Evolutionary conservation across 2,888 invertebrate genomes (phyloP).

Genomic region (Smittia aterrima): DNA sequence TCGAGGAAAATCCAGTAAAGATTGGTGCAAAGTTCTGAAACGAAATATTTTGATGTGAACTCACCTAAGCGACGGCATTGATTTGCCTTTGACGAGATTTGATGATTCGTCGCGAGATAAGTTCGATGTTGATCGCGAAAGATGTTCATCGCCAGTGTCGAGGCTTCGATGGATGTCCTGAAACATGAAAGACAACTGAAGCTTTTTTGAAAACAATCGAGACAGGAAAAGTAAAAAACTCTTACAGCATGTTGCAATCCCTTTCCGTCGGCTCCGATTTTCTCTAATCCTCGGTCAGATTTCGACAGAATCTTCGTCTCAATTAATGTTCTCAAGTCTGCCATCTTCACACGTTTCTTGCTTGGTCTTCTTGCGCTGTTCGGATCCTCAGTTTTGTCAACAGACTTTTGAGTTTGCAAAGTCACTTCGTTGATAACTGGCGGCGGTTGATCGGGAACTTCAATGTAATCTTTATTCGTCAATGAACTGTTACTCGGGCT

Average conservation of each 20-base stretch:
- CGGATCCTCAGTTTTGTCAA: constrained; percentile 43
- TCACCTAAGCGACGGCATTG: constrained; percentile 94
- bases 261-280: constrained; percentile 75
- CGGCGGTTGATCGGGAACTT: constrained; percentile 70
- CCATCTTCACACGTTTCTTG: constrained; percentile 86
- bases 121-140: constrained; percentile 69
- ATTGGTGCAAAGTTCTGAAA: not conserved
- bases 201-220: constrained; percentile 3
- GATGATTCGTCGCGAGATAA: constrained; percentile 63
- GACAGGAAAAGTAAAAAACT: not conserved
- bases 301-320: constrained; percentile 88
- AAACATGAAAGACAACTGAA: constrained; percentile 43
- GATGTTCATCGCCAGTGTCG: constrained; percentile 74
- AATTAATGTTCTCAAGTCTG: constrained; percentile 86
- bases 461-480: constrained; percentile 69
- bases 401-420: constrained; percentile 42
- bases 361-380: constrained; percentile 64
- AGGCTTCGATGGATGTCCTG: constrained; percentile 81
- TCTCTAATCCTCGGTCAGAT: constrained; percentile 87
- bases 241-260: constrained; percentile 66
- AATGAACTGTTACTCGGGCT: constrained; percentile 52
- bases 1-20: constrained; percentile 27
- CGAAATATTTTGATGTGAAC: constrained; percentile 45
- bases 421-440: constrained; percentile 40
- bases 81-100: constrained; percentile 88